Conservation (phyloP, 1,140 invertebrate species). For the Penaeus japonicus region DNA sequence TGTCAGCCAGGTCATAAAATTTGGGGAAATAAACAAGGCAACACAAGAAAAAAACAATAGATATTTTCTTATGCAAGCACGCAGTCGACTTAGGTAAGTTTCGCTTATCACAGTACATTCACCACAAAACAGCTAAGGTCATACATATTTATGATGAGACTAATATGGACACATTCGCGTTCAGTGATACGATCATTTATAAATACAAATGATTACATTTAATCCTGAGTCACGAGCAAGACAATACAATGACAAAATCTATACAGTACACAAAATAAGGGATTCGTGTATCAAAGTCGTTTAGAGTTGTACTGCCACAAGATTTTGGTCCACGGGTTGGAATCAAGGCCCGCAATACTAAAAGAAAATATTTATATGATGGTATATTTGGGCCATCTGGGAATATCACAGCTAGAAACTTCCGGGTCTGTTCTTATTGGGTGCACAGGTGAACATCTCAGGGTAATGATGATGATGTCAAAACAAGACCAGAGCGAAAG, state of each 20-base stretch:
- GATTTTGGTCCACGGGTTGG: constrained; percentile 51
- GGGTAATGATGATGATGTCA: constrained; percentile 17
- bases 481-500: constrained; percentile 20
- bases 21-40: constrained; percentile 40
- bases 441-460: constrained; percentile 54
- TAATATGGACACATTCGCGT: neutral
- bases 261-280: constrained; percentile 51
- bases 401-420: constrained; percentile 44
- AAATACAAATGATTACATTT: constrained; percentile 9
- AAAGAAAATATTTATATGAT: constrained; percentile 16
- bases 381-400: neutral
- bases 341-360: constrained; percentile 38
- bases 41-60: constrained; percentile 41
- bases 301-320: constrained; percentile 48
- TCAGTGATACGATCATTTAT: too few species aligned
- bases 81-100: constrained; percentile 33
- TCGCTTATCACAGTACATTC: constrained; percentile 53
- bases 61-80: constrained; percentile 31
- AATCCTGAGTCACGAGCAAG: constrained; percentile 38
- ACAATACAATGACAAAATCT: constrained; percentile 25
- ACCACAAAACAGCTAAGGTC: constrained; percentile 33
- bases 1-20: constrained; percentile 12
- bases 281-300: constrained; percentile 42
- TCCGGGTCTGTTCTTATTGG: constrained; percentile 33
- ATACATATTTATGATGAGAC: constrained; percentile 1